Evolutionary conservation across 92 coral and sea anemone genomes (phyloP).

Genomic region (Phymanthus crucifer): DNA sequence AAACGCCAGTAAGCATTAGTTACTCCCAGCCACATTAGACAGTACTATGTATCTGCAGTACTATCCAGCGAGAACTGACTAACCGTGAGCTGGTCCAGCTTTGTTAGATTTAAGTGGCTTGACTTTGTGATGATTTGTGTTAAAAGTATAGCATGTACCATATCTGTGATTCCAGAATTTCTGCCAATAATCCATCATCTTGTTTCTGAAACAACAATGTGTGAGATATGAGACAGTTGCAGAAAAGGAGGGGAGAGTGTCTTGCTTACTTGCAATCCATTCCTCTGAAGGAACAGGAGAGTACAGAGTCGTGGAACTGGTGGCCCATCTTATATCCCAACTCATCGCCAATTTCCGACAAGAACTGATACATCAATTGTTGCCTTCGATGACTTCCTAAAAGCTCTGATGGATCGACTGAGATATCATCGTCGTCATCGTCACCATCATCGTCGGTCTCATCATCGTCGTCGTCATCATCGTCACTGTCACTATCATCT

Average conservation of each 20-base stretch:
- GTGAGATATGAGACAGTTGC: not conserved
- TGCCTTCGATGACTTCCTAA: not conserved
- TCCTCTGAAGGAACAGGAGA: conserved; percentile 6
- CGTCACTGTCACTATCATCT: not conserved
- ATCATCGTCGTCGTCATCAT: not conserved
- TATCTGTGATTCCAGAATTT: conserved; percentile 18
- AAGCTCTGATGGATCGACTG: not conserved
- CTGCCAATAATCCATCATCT: not conserved
- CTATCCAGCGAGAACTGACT: too few species aligned
- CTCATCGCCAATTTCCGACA: not conserved
- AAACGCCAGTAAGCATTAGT: not conserved
- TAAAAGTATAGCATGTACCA: conserved; percentile 12
- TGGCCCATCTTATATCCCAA: not conserved
- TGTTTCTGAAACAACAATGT: not conserved
- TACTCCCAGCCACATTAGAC: too few species aligned
- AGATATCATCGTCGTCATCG: not conserved
- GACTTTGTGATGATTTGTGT: not conserved
- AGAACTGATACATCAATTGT: not conserved
- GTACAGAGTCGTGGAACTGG: not conserved
- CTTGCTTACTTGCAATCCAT: conserved; percentile 11
- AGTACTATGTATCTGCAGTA: too few species aligned
- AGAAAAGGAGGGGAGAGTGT: too few species aligned
- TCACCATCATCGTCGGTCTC: not conserved
- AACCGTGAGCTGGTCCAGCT: conserved; percentile 24
- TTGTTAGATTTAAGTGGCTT: conserved; percentile 5